Base-by-base conservation (phyloP, 2,797 vertebrate genomes). In the Urocyon cinereoargenteus region DNA sequence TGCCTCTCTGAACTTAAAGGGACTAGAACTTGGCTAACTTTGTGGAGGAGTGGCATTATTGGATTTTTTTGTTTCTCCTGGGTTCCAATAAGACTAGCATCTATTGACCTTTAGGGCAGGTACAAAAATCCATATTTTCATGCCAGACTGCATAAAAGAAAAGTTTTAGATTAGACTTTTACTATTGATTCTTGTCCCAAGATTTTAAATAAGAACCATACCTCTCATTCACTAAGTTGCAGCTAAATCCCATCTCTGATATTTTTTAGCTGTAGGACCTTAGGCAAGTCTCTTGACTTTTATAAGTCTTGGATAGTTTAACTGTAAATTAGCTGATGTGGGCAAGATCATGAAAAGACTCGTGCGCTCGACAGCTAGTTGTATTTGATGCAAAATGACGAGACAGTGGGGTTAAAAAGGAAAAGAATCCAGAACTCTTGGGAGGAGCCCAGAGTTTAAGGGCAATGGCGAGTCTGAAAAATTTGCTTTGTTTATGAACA, bases 11-110 rank as follows among this genome's bases (percentile, higher is more conserved):
- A 93, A 90, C 62, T 92, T 97, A 57, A 90, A 89, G 26, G 34
- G 16, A 79, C 16, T 83, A 19, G 4, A 93, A 82, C 9, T 82
- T 94, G 90, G 57, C 34, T 93, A 83, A 73, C 51, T 97, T 85
- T 73, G 31, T 81, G 26, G 64, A 66, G 22, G 15, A 90, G 68
- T 72, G 59, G 18, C 64, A 86, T 96, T 97, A 95, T 36, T 94
- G 72, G 49, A 93, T 92, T 96, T 98, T 98, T 96, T 83, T 24
- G 8, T 93, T 94, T 97, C 75, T 97, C 70, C 72, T 96, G n/a
- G 19, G 68, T 92, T 91, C 68, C 61, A 92, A 51, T 87, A 92
- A 97, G 95, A 72, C 45, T 59, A 94, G 57, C 53, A 95, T 84
- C 92, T 87, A 49, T 84, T 96, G 64, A 94, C 59, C 78, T 94